phyloP scores from a whole-genome alignment of 2,113 vertebrate genomes.

The Turdus rufiventris region DNA sequence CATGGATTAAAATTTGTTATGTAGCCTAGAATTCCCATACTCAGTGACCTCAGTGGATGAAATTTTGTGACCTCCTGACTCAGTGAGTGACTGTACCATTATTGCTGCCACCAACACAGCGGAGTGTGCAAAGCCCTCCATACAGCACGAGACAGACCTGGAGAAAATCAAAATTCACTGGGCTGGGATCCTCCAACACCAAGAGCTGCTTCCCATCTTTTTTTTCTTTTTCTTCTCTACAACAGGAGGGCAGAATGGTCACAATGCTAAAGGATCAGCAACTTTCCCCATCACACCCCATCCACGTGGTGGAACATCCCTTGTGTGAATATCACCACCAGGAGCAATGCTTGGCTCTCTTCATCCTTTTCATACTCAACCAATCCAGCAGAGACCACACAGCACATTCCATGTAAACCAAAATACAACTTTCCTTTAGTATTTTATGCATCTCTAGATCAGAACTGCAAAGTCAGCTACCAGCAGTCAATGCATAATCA shows the following conservation, averaged over 20 bases:
- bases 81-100: not conserved
- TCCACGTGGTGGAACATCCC: fast-evolving
- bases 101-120: not conserved
- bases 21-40: not conserved
- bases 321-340: not conserved
- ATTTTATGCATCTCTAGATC: not conserved
- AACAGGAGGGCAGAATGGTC: not conserved
- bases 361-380: not conserved
- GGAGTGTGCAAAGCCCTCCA: not conserved
- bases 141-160: fast-evolving
- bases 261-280: not conserved
- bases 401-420: not conserved
- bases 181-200: not conserved
- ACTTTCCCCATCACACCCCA: not conserved
- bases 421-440: not conserved
- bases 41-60: not conserved
- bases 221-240: not conserved
- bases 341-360: not conserved
- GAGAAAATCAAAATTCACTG: not conserved
- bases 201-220: not conserved
- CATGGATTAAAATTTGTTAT: not conserved
- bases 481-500: not conserved
- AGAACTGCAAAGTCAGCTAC: not conserved
- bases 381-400: not conserved
- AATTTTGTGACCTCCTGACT: not conserved